phyloP scores from a whole-genome alignment of 2,797 vertebrate genomes.

The Monodelphis domestica region DNA sequence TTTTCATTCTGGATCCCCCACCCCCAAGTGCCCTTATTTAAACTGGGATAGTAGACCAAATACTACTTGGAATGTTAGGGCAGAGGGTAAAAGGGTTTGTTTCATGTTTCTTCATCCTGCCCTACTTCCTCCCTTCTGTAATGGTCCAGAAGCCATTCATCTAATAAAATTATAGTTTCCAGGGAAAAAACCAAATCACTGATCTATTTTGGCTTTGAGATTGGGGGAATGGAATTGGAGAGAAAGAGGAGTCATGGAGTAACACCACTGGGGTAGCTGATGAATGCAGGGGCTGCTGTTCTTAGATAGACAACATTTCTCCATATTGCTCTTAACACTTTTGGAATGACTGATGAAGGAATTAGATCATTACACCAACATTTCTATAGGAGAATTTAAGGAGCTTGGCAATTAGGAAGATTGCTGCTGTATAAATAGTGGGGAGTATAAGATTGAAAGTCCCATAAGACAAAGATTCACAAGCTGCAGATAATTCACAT shows the following conservation, averaged over 20 bases:
- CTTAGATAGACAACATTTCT: not conserved
- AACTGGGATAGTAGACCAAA: not conserved
- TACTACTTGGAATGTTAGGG: not conserved
- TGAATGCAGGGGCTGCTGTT: not conserved
- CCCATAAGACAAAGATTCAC: not conserved
- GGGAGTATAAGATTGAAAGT: not conserved
- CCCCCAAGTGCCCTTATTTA: not conserved
- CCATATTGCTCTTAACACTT: not conserved
- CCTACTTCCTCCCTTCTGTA: not conserved
- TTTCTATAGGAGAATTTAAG: not conserved
- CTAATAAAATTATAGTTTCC: not conserved
- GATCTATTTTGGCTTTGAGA: not conserved
- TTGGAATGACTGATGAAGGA: not conserved
- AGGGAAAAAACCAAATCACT: not conserved
- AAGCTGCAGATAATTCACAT: not conserved
- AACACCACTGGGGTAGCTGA: not conserved
- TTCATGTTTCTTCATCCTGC: not conserved
- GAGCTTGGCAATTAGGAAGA: not conserved
- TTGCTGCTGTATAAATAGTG: not conserved
- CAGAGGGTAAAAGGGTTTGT: not conserved
- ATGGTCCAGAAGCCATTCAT: not conserved
- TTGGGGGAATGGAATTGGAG: not conserved
- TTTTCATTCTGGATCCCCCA: not conserved
- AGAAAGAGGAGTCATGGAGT: not conserved
- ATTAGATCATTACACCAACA: not conserved